Base-by-base conservation (phyloP, 2,888 invertebrate genomes). In the Eucriotettix oculatus region DNA sequence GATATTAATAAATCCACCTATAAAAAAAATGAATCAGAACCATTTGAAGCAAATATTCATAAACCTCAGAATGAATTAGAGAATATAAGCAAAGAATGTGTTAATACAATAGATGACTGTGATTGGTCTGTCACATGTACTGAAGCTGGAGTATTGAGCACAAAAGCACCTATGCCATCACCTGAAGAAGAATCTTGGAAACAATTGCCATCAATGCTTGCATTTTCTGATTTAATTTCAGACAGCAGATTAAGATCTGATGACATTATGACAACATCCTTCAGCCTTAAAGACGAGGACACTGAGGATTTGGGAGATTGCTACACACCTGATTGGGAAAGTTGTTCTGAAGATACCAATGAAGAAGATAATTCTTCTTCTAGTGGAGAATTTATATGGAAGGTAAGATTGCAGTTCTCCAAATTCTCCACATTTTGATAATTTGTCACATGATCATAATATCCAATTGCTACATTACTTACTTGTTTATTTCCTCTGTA, bases 321-420 rank as follows among this genome's bases (percentile, higher is more conserved):
- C 41, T 77, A 77, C 60, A 78, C 79, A 52, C 76, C 83, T 66
- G 86, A 85, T 67, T 86, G 85, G 84, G 85, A 85, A 69, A 84
- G 83, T 72, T 83, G 82, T 66, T 80, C 79, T 10, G 85, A 79
- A 63, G 80, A 80, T n/a, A 80, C 82, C 64, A 64, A 66, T 43
- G 67, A 65, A 5, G 66, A 66, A 43, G 67, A 66, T 48, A 65
- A 67, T 52, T 86, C 86, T 43, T 83, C 83, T 10, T 86, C 85
- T 10, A 87, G 86, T 63, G 86, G 86, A 11, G 87, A 87, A 72
- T 87, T 87, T 69, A 83, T 87, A 62, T 87, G 87, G 86, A 86
- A 85, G 82, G 86, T 86, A 69, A 68, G 73, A 69, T 29, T 29
- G 29, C 29, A 29, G 7, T 29, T 29, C 29, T 5, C 29, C 29